phyloP scores from a whole-genome alignment of 2,797 vertebrate genomes.

The Macropodus opercularis region DNA sequence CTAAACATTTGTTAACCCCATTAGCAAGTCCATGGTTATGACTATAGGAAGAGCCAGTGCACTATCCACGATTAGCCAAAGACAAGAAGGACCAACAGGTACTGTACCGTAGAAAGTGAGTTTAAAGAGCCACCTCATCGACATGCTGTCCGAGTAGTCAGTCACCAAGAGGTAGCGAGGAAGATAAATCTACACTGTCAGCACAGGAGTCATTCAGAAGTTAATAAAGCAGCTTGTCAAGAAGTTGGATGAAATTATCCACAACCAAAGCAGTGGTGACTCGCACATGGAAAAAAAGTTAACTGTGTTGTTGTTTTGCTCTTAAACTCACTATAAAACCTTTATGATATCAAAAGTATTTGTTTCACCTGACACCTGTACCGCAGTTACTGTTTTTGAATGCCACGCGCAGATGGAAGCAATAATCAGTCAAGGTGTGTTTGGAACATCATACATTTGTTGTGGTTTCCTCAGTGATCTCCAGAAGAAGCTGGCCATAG shows the following conservation, averaged over 20 bases:
- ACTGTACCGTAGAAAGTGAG: conserved; percentile 86
- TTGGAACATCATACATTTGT: conserved; percentile 1
- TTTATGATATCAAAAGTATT: too few relatives aligned
- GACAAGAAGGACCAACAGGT: conserved; percentile 84
- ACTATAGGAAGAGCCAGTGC: conserved; percentile 88
- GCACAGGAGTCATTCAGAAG: conserved; percentile 81
- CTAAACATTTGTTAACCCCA: conserved; percentile 88
- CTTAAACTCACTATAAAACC: too few relatives aligned
- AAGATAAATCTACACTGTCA: conserved; percentile 82
- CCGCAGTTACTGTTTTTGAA: background rate
- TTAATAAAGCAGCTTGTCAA: conserved; percentile 75
- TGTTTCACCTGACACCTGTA: too few relatives aligned
- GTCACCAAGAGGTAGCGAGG: conserved; percentile 67
- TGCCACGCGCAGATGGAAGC: background rate
- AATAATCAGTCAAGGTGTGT: background rate
- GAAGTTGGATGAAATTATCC: conserved; percentile 18
- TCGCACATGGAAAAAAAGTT: background rate
- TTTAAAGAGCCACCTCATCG: conserved; percentile 84
- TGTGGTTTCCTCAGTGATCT: conserved; percentile 64
- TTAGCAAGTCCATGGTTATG: conserved; percentile 88
- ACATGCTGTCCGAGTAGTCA: conserved; percentile 79
- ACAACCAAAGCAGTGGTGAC: conserved; percentile 11
- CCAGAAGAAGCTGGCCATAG: conserved; percentile 64
- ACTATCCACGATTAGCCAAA: conserved; percentile 87
- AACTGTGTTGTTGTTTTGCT: conserved; percentile 11